Conservation (phyloP, 2,113 vertebrate genomes). For the Ameiurus melas region DNA sequence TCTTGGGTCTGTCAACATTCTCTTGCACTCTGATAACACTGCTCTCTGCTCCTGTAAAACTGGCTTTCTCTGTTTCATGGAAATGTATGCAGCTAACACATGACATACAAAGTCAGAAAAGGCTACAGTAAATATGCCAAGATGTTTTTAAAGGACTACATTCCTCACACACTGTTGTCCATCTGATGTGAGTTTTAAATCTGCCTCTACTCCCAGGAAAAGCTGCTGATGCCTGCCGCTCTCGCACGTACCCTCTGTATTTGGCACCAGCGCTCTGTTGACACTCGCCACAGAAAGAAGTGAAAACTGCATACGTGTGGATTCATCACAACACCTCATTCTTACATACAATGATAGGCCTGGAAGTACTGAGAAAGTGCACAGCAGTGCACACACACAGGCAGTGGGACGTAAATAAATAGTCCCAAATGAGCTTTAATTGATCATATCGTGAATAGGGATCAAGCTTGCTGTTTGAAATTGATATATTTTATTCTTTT, state of each 20-base stretch:
- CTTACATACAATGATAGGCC: neutral
- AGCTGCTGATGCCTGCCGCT: constrained; percentile 14
- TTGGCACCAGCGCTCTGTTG: constrained; percentile 30
- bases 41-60: constrained; percentile 5
- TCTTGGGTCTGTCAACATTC: constrained; percentile 56
- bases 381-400: neutral
- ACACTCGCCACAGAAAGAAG: constrained; percentile 8
- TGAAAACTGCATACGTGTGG: constrained; percentile 9
- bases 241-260: constrained; percentile 38
- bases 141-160: neutral
- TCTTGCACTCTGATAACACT: constrained; percentile 39
- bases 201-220: neutral
- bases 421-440: neutral
- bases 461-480: neutral
- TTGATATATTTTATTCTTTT: no score
- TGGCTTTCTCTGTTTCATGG: constrained; percentile 36
- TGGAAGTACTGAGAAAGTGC: neutral
- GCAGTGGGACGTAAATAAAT: neutral
- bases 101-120: no score
- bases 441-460: neutral
- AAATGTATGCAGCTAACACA: constrained; percentile 32
- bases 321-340: neutral
- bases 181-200: neutral
- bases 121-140: neutral
- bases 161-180: neutral